Evolutionary conservation across 2,113 vertebrate genomes (phyloP), one percentile per base, ranked within the genome.

Genomic region (Calyptommatus sinebrachiatus): DNA sequence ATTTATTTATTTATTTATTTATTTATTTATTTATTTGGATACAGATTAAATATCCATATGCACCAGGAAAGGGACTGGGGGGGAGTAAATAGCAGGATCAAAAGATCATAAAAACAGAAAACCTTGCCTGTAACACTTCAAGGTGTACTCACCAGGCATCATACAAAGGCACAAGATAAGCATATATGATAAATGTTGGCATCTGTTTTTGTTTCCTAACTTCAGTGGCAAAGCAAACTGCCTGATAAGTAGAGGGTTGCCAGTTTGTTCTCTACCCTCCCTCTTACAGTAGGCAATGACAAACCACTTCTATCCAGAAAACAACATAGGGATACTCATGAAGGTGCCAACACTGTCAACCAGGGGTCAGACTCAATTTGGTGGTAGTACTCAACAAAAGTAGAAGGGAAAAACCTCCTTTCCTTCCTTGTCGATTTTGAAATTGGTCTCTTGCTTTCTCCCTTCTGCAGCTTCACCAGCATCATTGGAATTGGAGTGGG

Each of bases 401-500:
- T 41, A 41, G 35, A 41, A 41, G 35, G 35, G 35, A 5, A 41
- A 5, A 41, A 41, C 35, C 35, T 41, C 35, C 35, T 41, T n/a
- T 41, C 35, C 26, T 65, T 4, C 22, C 20, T 46, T 69, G 68
- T 1, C 10, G 28, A 18, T 73, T 77, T 63, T 50, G 62, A 50
- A 74, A 29, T 28, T 31, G 8, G 76, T 28, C 80, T 69, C 26
- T 29, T 22, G 1, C 46, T 1, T 66, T 83, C 85, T 86, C 24
- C 5, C 41, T 79, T 78, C 76, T 48, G 35, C 91, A 98, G 97
- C 92, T 97, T 97, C 89, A 95, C 96, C 48, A 94, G 95, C 29
- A 93, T 98, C 35, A 97, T 98, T 75, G 97, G 97, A 75, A 90
- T 98, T 77, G 97, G 97, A 12, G 97, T 97, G n/a, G 97, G 97